Evolutionary conservation across 2,797 vertebrate genomes (phyloP), one percentile per base, ranked within the genome.

Genomic region (Pantherophis alleghaniensis): DNA sequence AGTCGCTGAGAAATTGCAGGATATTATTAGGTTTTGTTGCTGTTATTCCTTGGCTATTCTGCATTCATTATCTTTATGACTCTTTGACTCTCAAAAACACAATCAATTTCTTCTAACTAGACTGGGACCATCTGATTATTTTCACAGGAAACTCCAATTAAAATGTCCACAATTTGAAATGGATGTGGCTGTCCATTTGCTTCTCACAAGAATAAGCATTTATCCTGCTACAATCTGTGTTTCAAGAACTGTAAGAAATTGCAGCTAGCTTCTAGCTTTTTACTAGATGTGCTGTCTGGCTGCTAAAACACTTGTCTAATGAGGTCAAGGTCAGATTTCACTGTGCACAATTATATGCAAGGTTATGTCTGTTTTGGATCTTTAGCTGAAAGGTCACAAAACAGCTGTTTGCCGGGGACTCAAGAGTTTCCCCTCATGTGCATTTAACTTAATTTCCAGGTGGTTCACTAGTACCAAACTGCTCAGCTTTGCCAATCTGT

Each of bases 1-100:
- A 96, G 92, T 61, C 4, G 57, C 0, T 69, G 90, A 94, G 74
- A 94, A 91, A 91, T 89, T 28, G 28, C 90, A 92, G 87, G 63
- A 10, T 90, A 32, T n/a, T 0, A 0, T 88, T 47, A 55, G 91
- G 60, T n/a, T 7, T 88, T 86, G 20, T 93, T 56, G 28, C 32
- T 22, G 22, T 91, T 55, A 94, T 92, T 32, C 0, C 0, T 10
- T 94, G 55, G 74, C 86, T 59, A 74, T 94, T 92, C 87, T 9
- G 16, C 1, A 0, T 90, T 91, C 93, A 0, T 18, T 86, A 18
- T 61, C 93, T 92, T 94, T 87, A 59, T 7, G 18, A 47, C 79
- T 93, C 90, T 87, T 60, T 91, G 74, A 86, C 86, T 74, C 61
- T 0, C 12, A 28, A 87, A 79, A 79, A 63, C 2, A 26, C 63